Conservation (phyloP, 2,888 invertebrate species). For the Cheilosia urbana region DNA sequence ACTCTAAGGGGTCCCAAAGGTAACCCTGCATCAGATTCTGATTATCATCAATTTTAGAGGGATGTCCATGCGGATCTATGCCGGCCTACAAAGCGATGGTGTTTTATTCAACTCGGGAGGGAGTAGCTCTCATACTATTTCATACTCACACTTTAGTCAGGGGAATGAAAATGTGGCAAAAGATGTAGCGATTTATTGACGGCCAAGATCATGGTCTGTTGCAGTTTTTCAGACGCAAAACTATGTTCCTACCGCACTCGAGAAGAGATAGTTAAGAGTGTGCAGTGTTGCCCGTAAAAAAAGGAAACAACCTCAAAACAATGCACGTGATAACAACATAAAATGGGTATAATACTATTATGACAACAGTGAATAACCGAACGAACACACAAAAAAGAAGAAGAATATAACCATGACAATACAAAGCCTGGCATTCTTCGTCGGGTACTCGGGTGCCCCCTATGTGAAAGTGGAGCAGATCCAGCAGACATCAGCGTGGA, state of each 20-base stretch:
- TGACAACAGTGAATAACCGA: constrained; percentile 53
- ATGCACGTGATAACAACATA: constrained; percentile 46
- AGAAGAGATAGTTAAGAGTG: background rate
- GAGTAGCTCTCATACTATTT: constrained; percentile 9
- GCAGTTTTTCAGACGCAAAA: constrained; percentile 5
- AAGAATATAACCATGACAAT: constrained; percentile 15
- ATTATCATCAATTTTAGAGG: constrained; percentile 55
- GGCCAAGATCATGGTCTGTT: constrained; percentile 37
- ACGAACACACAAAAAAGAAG: background rate
- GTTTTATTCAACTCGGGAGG: background rate
- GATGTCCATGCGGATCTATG: background rate
- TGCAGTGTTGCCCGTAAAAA: background rate
- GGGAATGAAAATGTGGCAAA: constrained; percentile 24
- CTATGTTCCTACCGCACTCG: background rate
- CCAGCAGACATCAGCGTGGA: constrained; percentile 7
- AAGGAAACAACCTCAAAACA: constrained; percentile 12
- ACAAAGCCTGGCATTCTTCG: constrained; percentile 40
- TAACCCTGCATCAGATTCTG: constrained; percentile 31
- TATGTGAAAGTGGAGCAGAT: constrained; percentile 9
- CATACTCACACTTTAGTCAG: constrained; percentile 1
- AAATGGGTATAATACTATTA: constrained; percentile 50
- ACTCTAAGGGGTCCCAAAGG: too few relatives aligned
- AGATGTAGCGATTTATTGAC: constrained; percentile 27
- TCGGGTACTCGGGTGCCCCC: background rate
- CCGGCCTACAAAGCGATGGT: background rate